These are phyloP conservation scores for Chrysoperla carnea DNA, from an alignment of 1,140 invertebrate genomes.

Conservation along the genomic window DNA sequence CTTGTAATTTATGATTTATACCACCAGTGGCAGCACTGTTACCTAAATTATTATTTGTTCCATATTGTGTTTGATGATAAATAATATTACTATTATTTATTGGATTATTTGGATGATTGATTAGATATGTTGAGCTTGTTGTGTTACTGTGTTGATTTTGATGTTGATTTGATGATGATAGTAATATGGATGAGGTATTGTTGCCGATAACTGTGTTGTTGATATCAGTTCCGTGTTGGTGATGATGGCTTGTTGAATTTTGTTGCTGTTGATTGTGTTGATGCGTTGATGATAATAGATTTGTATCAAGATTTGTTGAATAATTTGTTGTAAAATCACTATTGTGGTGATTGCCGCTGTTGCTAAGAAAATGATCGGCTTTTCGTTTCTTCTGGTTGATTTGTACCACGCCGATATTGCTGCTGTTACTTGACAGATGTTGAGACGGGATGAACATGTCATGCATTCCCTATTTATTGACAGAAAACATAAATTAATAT, in stretches of 20 bases:
- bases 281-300: slow-evolving; percentile 6
- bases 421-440: slow-evolving; percentile 32
- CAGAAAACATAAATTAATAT: not conserved
- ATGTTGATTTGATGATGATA: no score
- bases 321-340: slow-evolving; percentile 18
- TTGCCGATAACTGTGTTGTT: no score
- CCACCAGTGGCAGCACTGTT: no score
- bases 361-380: slow-evolving; percentile 28
- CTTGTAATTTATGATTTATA: no score
- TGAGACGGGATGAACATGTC: slow-evolving; percentile 55
- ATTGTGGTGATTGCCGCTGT: slow-evolving; percentile 12
- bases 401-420: slow-evolving; percentile 25
- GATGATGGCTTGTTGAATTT: not conserved
- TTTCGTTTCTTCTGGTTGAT: slow-evolving; percentile 35
- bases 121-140: slow-evolving; percentile 5
- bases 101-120: no score
- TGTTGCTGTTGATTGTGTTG: not conserved
- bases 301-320: slow-evolving; percentile 10
- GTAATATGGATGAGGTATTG: no score
- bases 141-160: slow-evolving; percentile 5
- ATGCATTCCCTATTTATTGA: slow-evolving; percentile 40
- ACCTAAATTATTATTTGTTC: no score
- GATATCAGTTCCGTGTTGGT: no score
- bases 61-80: no score
- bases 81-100: no score